phyloP scores from a whole-genome alignment of 2,888 invertebrate genomes.

The Euphydryas editha region DNA sequence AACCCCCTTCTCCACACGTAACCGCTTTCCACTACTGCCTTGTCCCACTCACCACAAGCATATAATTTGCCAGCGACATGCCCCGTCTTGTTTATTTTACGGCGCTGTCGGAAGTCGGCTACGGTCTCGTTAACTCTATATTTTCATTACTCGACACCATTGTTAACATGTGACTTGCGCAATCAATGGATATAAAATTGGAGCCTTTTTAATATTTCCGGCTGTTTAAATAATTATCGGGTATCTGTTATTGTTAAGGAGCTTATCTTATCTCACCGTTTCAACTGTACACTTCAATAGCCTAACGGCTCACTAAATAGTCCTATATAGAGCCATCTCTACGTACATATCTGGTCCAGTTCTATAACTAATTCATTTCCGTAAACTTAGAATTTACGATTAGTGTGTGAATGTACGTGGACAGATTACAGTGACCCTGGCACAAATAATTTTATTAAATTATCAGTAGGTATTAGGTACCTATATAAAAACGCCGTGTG shows the following conservation, averaged over 20 bases:
- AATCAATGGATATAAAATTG: conserved; percentile 43
- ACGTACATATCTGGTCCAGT: too few relatives aligned
- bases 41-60: conserved; percentile 34
- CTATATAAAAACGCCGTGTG: too few relatives aligned
- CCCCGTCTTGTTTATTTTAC: conserved; percentile 65
- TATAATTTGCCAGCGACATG: conserved; percentile 56
- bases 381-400: too few relatives aligned
- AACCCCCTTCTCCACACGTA: neutral
- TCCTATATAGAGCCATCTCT: too few relatives aligned
- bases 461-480: too few relatives aligned
- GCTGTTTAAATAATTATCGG: conserved; percentile 37
- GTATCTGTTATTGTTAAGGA: conserved; percentile 29
- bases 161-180: conserved; percentile 59
- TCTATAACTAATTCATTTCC: too few relatives aligned
- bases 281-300: neutral
- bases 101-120: conserved; percentile 60
- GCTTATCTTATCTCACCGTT: neutral
- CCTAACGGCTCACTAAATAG: too few relatives aligned
- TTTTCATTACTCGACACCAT: conserved; percentile 61
- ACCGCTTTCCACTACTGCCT: conserved; percentile 43
- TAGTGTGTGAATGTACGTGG: too few relatives aligned
- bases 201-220: conserved; percentile 45
- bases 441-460: too few relatives aligned
- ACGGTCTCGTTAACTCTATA: conserved; percentile 62
- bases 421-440: too few relatives aligned